A percentile compares a stretch with the other conserved stretches of the same genome.
Evolutionary conservation across 2,888 invertebrate genomes (phyloP).

Genomic region (Microchrysa polita): DNA sequence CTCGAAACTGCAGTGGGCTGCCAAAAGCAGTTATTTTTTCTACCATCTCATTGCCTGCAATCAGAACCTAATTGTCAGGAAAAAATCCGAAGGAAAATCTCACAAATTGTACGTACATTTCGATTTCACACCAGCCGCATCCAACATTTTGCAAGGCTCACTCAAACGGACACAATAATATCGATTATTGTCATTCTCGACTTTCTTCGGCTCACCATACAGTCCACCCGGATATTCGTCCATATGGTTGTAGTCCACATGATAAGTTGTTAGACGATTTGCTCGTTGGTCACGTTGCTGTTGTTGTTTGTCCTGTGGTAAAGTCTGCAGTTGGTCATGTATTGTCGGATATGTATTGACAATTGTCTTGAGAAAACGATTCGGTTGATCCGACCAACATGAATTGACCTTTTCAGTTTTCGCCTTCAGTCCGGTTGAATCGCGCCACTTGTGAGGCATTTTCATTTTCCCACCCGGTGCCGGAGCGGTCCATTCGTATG

Average conservation of each 20-base stretch:
- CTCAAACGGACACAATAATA: constrained; percentile 54
- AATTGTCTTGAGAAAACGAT: constrained; percentile 60
- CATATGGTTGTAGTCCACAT: constrained; percentile 66
- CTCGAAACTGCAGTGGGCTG: background rate
- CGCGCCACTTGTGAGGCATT: constrained; percentile 59
- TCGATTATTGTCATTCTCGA: constrained; percentile 54
- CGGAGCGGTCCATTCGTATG: constrained; percentile 60
- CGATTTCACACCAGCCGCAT: constrained; percentile 57
- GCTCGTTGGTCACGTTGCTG: constrained; percentile 66
- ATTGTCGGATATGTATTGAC: constrained; percentile 67
- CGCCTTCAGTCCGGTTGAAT: constrained; percentile 53
- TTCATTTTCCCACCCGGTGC: constrained; percentile 61
- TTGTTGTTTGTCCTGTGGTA: constrained; percentile 67
- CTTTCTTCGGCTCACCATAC: constrained; percentile 56
- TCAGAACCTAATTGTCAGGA: too few relatives aligned
- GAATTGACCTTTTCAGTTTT: constrained; percentile 12
- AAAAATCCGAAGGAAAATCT: too few relatives aligned
- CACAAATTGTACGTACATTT: constrained; percentile 55
- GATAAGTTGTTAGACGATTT: constrained; percentile 70
- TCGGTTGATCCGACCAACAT: constrained; percentile 53
- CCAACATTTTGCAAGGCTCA: constrained; percentile 49
- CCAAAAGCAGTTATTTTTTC: background rate
- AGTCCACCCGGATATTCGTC: constrained; percentile 60
- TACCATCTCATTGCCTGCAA: background rate
- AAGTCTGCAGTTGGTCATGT: constrained; percentile 66